Evolutionary conservation across 2,888 invertebrate genomes (phyloP).

Genomic region (Macrophya annulata): DNA sequence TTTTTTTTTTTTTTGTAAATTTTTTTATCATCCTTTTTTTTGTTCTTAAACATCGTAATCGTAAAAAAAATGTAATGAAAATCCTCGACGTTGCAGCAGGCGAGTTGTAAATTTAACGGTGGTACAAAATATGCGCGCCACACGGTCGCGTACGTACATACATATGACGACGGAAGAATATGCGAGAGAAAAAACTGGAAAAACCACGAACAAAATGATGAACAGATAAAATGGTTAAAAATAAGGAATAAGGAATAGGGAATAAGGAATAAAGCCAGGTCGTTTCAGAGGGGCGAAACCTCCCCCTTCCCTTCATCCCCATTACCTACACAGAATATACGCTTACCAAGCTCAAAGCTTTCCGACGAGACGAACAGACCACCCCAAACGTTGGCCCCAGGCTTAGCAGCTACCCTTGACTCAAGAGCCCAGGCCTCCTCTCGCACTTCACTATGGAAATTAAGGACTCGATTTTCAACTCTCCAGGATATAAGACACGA

Average conservation of each 20-base stretch:
- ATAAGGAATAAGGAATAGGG: constrained; percentile 35
- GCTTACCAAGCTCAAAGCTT: constrained; percentile 71
- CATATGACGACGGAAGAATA: constrained; percentile 51
- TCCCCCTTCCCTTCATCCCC: constrained; percentile 46
- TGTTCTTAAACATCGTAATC: constrained; percentile 62
- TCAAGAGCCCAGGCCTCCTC: not conserved
- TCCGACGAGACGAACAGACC: constrained; percentile 48
- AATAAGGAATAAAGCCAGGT: constrained; percentile 10
- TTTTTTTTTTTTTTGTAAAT: not conserved
- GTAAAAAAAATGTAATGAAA: constrained; percentile 61
- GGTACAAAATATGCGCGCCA: not conserved
- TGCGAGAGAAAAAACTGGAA: constrained; percentile 55
- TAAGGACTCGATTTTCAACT: constrained; percentile 51
- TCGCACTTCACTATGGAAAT: constrained; percentile 53
- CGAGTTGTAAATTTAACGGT: constrained; percentile 32
- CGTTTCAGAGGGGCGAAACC: constrained; percentile 59
- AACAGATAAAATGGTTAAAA: constrained; percentile 31
- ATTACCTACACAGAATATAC: constrained; percentile 66
- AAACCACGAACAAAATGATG: constrained; percentile 19
- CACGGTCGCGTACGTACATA: no score
- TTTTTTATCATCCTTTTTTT: no score
- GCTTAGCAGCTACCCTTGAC: not conserved
- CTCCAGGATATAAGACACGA: not conserved
- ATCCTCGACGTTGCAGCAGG: constrained; percentile 53
- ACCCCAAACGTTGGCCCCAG: not conserved